These are phyloP conservation scores for Lingula anatina DNA, from an alignment of 2,888 invertebrate genomes.

Conservation along the genomic window DNA sequence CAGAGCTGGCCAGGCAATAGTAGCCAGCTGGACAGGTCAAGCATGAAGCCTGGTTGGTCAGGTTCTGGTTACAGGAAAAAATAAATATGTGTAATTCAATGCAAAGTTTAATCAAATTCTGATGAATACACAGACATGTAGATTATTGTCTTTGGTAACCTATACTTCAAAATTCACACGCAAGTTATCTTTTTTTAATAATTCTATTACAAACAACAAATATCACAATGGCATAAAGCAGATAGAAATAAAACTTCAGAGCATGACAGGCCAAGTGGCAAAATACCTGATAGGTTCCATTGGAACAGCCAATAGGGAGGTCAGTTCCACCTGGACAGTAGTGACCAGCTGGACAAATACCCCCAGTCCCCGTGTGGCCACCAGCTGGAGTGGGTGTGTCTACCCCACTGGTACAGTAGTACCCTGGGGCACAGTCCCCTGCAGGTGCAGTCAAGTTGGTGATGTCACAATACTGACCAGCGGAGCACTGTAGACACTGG, in stretches of 20 bases:
- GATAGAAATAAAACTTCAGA: too few relatives aligned
- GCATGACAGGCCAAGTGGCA: too few relatives aligned
- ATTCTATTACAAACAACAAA: too few relatives aligned
- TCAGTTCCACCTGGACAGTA: slow-evolving; percentile 33
- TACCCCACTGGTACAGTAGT: slow-evolving; percentile 42
- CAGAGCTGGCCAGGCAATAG: slow-evolving; percentile 33
- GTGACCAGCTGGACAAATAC: slow-evolving; percentile 41
- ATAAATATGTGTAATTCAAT: neutral
- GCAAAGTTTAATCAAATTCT: neutral
- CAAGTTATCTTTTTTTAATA: too few relatives aligned
- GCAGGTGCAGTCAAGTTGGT: slow-evolving; percentile 40
- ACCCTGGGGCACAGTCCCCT: slow-evolving; percentile 35
- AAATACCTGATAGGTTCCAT: slow-evolving; percentile 47
- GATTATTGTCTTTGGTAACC: too few relatives aligned
- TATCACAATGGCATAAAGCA: too few relatives aligned
- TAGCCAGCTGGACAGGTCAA: slow-evolving; percentile 37
- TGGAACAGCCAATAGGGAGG: slow-evolving; percentile 32
- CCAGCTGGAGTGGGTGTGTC: slow-evolving; percentile 36
- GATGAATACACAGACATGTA: too few relatives aligned
- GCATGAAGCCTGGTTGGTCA: slow-evolving; percentile 28
- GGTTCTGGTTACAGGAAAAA: slow-evolving; percentile 22
- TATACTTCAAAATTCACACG: too few relatives aligned
- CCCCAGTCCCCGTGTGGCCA: slow-evolving; percentile 42
- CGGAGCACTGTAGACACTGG: slow-evolving; percentile 32
- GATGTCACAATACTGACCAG: slow-evolving; percentile 34